These are phyloP conservation scores for Neotoma lepida DNA, from an alignment of 2,113 vertebrate genomes.

Conservation along the genomic window DNA sequence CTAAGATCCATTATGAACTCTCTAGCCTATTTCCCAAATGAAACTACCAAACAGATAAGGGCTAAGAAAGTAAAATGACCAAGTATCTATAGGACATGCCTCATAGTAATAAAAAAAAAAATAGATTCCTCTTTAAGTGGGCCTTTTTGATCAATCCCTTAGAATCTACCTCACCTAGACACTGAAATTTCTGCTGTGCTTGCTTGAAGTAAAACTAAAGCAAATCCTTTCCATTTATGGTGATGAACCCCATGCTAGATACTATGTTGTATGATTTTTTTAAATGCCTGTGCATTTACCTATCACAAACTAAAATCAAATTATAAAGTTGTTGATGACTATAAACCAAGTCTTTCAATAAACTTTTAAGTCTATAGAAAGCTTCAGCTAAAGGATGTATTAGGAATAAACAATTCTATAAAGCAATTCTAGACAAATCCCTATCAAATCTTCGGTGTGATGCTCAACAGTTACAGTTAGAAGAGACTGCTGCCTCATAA, in stretches of 20 bases:
- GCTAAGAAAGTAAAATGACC: neutral
- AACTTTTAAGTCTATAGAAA: slow-evolving; percentile 47
- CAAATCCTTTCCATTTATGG: neutral
- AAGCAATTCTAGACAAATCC: slow-evolving; percentile 46
- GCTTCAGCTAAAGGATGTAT: neutral
- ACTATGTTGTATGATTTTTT: neutral
- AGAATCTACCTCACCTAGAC: slow-evolving; percentile 27
- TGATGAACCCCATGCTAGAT: neutral
- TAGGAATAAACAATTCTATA: slow-evolving; percentile 5
- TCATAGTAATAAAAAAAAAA: neutral
- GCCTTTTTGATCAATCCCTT: slow-evolving; percentile 36
- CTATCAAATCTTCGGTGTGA: slow-evolving; percentile 17
- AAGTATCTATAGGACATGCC: neutral
- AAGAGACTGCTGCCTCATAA: neutral
- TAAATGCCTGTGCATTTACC: neutral
- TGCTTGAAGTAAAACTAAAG: slow-evolving; percentile 60
- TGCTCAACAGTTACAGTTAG: neutral
- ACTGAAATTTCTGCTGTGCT: neutral
- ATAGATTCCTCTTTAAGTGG: neutral
- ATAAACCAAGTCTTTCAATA: slow-evolving; percentile 43
- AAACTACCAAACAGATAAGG: neutral
- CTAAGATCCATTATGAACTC: slow-evolving; percentile 45
- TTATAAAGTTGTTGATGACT: slow-evolving; percentile 36
- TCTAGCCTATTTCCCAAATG: slow-evolving; percentile 36
- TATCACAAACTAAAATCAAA: slow-evolving; percentile 62